Conservation (phyloP, 2,888 invertebrate species). For the Cosmia trapezina region DNA sequence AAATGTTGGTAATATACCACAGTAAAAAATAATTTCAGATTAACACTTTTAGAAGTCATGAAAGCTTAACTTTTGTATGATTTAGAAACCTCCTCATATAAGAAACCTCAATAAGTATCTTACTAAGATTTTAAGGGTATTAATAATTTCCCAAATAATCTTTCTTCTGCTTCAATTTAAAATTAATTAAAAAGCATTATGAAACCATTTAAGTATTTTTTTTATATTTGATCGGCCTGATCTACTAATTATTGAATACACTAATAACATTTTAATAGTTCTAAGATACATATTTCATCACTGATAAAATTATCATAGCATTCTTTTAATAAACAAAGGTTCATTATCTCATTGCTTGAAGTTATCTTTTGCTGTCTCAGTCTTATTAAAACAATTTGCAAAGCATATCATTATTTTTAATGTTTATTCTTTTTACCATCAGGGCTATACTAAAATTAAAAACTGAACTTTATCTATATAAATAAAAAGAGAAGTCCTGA, state of each 20-base stretch:
- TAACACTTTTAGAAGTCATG: slow-evolving; percentile 1
- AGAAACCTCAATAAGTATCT: not conserved
- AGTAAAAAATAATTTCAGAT: not conserved
- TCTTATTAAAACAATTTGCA: not conserved
- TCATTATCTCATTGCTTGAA: slow-evolving; percentile 7
- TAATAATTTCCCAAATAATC: not conserved
- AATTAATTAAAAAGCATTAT: not conserved
- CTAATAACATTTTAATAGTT: not conserved
- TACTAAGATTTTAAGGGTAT: not conserved
- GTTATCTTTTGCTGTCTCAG: not conserved
- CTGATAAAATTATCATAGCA: slow-evolving; percentile 7
- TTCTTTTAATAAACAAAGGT: slow-evolving; percentile 10
- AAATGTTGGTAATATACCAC: slow-evolving; percentile 39
- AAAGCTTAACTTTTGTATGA: not conserved
- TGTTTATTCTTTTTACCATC: not conserved
- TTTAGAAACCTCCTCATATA: not conserved
- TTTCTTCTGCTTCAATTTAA: not conserved
- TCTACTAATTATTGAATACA: not conserved
- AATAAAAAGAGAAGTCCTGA: no score
- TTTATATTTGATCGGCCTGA: not conserved
- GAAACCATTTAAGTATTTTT: not conserved
- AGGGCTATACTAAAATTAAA: not conserved
- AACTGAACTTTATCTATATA: not conserved
- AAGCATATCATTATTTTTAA: not conserved
- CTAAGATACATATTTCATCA: not conserved